Evolutionary conservation across 2,888 invertebrate species (phyloP).

Genomic region (Lacanobia wlatinum): DNA sequence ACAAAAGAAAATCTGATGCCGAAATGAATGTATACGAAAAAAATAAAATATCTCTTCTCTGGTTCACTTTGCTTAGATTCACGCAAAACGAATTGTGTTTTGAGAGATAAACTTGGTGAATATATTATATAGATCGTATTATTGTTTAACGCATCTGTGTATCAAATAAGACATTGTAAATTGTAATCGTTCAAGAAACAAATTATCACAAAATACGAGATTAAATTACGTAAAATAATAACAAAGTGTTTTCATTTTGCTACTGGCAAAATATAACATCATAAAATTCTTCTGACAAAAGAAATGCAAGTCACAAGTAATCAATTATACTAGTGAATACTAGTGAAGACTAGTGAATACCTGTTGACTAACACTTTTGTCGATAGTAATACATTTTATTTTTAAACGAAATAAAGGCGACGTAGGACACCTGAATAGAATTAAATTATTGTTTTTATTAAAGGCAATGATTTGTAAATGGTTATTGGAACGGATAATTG

Average conservation of each 20-base stretch:
- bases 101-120: conserved; percentile 80
- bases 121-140: conserved; percentile 79
- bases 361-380: conserved; percentile 6
- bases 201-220: conserved; percentile 85
- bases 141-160: conserved; percentile 84
- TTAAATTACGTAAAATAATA: conserved; percentile 81
- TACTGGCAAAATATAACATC: neutral
- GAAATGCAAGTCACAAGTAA: neutral
- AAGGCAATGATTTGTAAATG: neutral
- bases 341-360: no score
- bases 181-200: conserved; percentile 87
- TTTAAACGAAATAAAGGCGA: neutral
- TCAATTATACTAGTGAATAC: no score
- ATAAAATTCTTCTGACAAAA: neutral
- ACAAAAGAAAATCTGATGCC: conserved; percentile 78
- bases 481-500: no score
- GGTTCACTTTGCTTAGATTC: conserved; percentile 78
- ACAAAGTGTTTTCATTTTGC: conserved; percentile 67
- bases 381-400: neutral
- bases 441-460: neutral
- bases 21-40: conserved; percentile 87
- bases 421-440: neutral
- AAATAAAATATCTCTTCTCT: conserved; percentile 72
- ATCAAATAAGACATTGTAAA: conserved; percentile 86
- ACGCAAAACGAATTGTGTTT: conserved; percentile 77